phyloP scores from a whole-genome alignment of 1,140 invertebrate species.

The Triops cancriformis region DNA sequence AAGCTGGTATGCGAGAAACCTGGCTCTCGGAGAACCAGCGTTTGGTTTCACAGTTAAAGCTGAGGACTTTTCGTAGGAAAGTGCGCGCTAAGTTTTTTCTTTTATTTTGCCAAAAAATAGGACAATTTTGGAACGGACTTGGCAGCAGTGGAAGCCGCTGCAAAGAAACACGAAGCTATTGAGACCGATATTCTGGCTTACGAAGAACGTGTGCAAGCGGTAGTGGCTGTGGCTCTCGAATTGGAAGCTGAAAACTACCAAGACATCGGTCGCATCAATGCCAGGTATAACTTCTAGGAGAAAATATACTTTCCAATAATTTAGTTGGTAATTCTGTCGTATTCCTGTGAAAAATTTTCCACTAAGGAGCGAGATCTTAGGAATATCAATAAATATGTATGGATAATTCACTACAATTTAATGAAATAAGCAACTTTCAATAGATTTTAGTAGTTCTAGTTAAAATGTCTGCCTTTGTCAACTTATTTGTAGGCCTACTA shows the following conservation, averaged over 20 bases:
- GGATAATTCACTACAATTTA: no score
- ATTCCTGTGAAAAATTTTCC: no score
- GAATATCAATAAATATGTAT: no score
- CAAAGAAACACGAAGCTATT: slow-evolving; percentile 99
- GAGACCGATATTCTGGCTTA: slow-evolving; percentile 99
- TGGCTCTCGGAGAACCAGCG: slow-evolving; percentile 99
- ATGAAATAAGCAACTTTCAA: no score
- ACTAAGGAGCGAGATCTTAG: no score
- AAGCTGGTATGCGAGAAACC: slow-evolving; percentile 97
- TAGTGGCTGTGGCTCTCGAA: slow-evolving; percentile 93
- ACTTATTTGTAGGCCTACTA: no score
- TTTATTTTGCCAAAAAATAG: slow-evolving; percentile 44
- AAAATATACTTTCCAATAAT: no score
- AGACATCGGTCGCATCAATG: slow-evolving; percentile 92
- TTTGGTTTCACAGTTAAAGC: slow-evolving; percentile 63
- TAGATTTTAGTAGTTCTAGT: no score
- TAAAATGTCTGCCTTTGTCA: no score
- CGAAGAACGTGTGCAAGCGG: slow-evolving; percentile 96
- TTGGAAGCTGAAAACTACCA: slow-evolving; percentile 96
- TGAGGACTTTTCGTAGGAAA: neutral
- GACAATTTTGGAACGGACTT: slow-evolving; percentile 99
- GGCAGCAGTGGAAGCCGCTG: slow-evolving; percentile 94
- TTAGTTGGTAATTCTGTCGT: no score
- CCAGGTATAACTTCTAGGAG: slow-evolving; percentile 35
- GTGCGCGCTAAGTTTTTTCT: neutral